Conservation (phyloP, 2,113 vertebrate genomes). For the Mormyrus iriodes region DNA sequence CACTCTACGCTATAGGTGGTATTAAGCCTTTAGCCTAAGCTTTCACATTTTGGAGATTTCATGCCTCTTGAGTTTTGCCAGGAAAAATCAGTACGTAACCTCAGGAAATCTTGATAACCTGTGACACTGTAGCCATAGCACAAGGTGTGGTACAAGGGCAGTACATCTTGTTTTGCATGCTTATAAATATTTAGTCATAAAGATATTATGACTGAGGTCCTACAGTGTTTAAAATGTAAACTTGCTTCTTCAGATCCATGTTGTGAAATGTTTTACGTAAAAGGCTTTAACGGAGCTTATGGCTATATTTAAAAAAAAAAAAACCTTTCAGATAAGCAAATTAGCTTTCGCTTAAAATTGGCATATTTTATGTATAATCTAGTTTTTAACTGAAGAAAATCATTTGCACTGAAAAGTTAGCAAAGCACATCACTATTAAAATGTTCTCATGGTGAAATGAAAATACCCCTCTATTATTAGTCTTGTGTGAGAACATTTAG, state of each 20-base stretch:
- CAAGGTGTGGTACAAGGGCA: not conserved
- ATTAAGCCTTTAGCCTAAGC: constrained; percentile 64
- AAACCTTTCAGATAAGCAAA: not conserved
- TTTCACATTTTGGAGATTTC: constrained; percentile 66
- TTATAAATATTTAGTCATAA: not conserved
- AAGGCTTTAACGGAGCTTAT: not conserved
- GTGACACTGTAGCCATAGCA: not conserved
- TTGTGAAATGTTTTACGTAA: not conserved
- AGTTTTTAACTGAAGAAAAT: too few species aligned
- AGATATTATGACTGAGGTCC: not conserved
- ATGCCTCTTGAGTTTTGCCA: constrained; percentile 62
- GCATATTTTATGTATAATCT: not conserved
- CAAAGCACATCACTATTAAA: not conserved
- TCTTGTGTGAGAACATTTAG: not conserved
- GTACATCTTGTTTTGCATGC: not conserved
- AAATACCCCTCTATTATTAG: not conserved
- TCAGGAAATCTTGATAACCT: not conserved
- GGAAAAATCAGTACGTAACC: constrained; percentile 33
- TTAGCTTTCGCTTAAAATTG: not conserved
- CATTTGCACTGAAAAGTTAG: not conserved
- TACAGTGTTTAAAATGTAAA: not conserved
- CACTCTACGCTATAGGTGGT: constrained; percentile 59
- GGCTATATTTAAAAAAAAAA: not conserved
- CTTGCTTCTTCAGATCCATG: not conserved
- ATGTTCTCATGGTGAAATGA: not conserved